A percentile compares a stretch with the other conserved stretches of the same genome.
Evolutionary conservation across 2,797 vertebrate genomes (phyloP).

Genomic region (Enteromius paludinosus): DNA sequence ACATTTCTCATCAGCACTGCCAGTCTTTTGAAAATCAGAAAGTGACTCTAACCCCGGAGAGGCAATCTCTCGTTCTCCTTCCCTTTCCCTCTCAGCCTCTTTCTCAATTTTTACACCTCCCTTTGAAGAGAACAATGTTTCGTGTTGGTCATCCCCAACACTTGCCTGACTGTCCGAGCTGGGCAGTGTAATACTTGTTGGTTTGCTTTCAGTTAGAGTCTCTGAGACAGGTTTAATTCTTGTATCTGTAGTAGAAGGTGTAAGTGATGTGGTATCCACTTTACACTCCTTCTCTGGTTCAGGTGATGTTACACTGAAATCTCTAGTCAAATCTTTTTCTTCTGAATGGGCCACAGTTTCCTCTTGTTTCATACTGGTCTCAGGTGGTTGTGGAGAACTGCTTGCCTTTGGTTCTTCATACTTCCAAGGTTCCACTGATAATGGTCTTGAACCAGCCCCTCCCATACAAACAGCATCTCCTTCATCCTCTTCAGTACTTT

Average conservation of each 20-base stretch:
- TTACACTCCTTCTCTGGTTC: conserved; percentile 58
- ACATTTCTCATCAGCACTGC: conserved; percentile 47
- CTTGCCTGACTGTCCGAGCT: conserved; percentile 68
- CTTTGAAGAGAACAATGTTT: conserved; percentile 52
- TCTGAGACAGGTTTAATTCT: conserved; percentile 41
- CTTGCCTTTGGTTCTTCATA: conserved; percentile 58
- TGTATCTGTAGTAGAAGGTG: conserved; percentile 58
- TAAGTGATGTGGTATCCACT: conserved; percentile 59
- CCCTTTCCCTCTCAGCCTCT: conserved; percentile 77
- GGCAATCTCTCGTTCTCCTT: conserved; percentile 72
- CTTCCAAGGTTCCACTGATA: conserved; percentile 56
- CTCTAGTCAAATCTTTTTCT: conserved; percentile 63
- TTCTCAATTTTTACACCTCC: conserved; percentile 62
- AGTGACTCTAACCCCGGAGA: conserved; percentile 73
- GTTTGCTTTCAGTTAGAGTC: conserved; percentile 62
- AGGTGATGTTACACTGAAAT: conserved; percentile 57
- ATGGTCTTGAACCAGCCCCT: conserved; percentile 72
- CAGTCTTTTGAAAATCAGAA: conserved; percentile 69
- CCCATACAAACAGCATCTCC: conserved; percentile 77
- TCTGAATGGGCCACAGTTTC: conserved; percentile 71
- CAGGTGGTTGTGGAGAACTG: conserved; percentile 58
- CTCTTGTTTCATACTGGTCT: conserved; percentile 72
- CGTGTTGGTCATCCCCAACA: conserved; percentile 62
- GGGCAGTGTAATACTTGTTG: conserved; percentile 61
- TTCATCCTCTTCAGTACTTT: conserved; percentile 73